These are phyloP conservation scores for Tachyglossus aculeatus DNA, from an alignment of 2,797 vertebrate species.

Conservation along the genomic window DNA sequence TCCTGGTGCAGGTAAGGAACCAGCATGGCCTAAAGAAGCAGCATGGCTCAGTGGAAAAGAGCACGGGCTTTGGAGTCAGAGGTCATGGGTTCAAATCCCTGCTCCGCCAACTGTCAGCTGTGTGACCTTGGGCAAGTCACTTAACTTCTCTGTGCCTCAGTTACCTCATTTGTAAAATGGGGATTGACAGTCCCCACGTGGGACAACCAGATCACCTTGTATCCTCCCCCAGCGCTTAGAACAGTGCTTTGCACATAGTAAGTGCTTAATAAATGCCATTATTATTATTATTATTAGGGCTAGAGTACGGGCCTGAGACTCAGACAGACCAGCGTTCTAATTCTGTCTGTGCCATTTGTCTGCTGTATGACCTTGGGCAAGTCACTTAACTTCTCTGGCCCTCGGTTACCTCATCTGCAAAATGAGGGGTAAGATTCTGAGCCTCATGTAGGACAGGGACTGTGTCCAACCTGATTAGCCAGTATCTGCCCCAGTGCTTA, in stretches of 20 bases:
- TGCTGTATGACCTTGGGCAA: neutral
- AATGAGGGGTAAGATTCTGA: neutral
- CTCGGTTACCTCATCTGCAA: neutral
- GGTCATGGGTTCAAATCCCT: no score
- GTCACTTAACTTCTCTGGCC: neutral
- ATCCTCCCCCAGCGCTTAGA: no score
- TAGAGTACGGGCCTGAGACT: neutral
- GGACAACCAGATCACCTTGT: no score
- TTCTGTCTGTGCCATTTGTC: neutral
- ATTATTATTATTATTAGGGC: neutral
- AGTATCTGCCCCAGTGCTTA: neutral
- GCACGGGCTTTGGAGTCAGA: no score
- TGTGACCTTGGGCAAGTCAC: no score
- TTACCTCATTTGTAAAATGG: no score
- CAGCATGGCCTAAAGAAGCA: no score
- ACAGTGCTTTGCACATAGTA: neutral
- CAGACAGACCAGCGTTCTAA: neutral
- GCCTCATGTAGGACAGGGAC: neutral
- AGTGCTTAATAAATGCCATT: neutral
- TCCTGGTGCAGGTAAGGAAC: no score
- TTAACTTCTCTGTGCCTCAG: no score
- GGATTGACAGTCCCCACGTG: no score
- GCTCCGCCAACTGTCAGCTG: no score
- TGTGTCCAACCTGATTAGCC: neutral
- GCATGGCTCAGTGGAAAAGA: no score